These are phyloP conservation scores for Bombyx mori DNA, from an alignment of 1,140 invertebrate genomes.

Conservation along the genomic window DNA sequence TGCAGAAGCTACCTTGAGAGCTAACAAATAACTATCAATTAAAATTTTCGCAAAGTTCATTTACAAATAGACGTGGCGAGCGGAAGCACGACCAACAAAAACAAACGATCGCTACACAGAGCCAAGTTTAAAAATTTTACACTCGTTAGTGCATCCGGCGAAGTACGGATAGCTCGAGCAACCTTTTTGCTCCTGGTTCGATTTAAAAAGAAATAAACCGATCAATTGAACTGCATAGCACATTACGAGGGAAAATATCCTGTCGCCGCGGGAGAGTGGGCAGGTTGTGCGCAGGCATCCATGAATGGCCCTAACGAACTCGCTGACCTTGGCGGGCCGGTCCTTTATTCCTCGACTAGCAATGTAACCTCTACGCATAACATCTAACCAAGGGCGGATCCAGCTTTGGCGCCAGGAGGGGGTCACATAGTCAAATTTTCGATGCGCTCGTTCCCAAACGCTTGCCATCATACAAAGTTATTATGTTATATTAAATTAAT, in stretches of 20 bases:
- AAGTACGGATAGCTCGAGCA: constrained; percentile 51
- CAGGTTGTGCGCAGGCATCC: constrained; percentile 40
- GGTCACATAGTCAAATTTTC: no score
- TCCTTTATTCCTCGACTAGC: constrained; percentile 19
- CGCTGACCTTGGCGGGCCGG: constrained; percentile 55
- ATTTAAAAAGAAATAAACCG: constrained; percentile 47
- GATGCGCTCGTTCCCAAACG: no score
- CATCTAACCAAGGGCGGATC: no score
- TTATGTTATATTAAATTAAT: no score
- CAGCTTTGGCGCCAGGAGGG: no score
- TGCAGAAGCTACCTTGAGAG: no score
- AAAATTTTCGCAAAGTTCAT: constrained; percentile 3
- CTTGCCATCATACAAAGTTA: no score
- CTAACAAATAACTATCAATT: no score
- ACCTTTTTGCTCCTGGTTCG: constrained; percentile 44
- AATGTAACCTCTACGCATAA: no score
- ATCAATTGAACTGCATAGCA: constrained; percentile 51
- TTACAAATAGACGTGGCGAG: constrained; percentile 33
- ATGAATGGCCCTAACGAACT: constrained; percentile 68
- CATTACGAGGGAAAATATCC: constrained; percentile 51
- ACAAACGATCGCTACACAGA: constrained; percentile 40
- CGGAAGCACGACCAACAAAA: constrained; percentile 48
- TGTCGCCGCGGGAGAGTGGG: constrained; percentile 40
- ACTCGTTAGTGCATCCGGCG: constrained; percentile 68
- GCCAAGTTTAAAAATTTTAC: constrained; percentile 48